Percentiles rank a stretch among this genome's conserved stretches.
These are phyloP conservation scores for Vulpes lagopus DNA, from an alignment of 2,113 vertebrate genomes.

Conservation along the genomic window DNA sequence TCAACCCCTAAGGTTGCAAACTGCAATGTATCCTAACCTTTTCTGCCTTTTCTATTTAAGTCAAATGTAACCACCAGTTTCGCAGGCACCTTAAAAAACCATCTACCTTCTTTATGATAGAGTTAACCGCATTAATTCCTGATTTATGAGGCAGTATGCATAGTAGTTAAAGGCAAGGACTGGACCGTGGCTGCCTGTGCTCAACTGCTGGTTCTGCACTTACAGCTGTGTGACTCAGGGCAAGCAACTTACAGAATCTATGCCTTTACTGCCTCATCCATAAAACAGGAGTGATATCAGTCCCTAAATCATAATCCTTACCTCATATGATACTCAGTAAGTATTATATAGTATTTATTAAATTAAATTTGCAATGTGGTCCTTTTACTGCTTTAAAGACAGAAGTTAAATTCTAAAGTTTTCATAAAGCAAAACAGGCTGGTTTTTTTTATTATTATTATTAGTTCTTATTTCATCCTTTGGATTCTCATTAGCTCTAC, in stretches of 20 bases:
- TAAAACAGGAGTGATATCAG: neutral
- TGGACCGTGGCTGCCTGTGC: neutral
- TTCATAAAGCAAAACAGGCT: neutral
- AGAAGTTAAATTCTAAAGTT: neutral
- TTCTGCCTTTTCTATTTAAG: neutral
- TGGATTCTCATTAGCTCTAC: neutral
- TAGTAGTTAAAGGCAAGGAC: neutral
- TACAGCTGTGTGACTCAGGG: neutral
- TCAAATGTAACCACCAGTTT: neutral
- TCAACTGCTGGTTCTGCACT: neutral
- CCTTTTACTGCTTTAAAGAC: constrained; percentile 41
- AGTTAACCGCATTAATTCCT: neutral
- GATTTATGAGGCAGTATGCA: neutral
- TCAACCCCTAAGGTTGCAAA: neutral
- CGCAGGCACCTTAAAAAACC: neutral
- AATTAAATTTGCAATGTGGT: neutral
- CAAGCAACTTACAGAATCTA: neutral
- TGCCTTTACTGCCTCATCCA: neutral
- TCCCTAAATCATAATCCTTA: neutral
- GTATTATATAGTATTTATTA: neutral
- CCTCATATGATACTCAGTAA: neutral
- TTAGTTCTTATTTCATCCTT: neutral
- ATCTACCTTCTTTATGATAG: neutral
- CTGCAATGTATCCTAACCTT: neutral
- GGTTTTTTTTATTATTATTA: neutral